Evolutionary conservation across 1,140 invertebrate genomes (phyloP).

Genomic region (Drosophila persimilis): DNA sequence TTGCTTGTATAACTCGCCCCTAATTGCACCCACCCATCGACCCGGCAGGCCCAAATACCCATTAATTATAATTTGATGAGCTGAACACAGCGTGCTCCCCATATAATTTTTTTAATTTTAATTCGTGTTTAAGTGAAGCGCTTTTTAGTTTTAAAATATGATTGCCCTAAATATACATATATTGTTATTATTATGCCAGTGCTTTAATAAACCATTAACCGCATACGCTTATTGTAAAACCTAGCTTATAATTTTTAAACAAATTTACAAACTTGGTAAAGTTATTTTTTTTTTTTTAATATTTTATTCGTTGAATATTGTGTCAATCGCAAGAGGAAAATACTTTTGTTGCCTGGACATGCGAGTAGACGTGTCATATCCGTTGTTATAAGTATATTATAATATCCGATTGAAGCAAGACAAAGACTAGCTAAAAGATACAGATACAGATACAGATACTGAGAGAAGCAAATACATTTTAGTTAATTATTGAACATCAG

Average conservation of each 20-base stretch:
- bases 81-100: constrained; percentile 41
- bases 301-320: constrained; percentile 33
- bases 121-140: constrained; percentile 31
- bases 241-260: constrained; percentile 28
- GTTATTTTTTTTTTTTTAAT: constrained; percentile 29
- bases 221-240: constrained; percentile 46
- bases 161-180: constrained; percentile 3
- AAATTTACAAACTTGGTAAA: constrained; percentile 47
- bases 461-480: constrained; percentile 45
- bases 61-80: constrained; percentile 37
- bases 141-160: constrained; percentile 15
- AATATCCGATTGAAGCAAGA: constrained; percentile 33
- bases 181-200: constrained; percentile 29
- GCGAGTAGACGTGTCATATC: constrained; percentile 20
- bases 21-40: constrained; percentile 35
- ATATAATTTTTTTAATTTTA: constrained; percentile 25
- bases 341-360: constrained; percentile 37
- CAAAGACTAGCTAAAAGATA: constrained; percentile 31
- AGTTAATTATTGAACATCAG: too few species aligned
- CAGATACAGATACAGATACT: constrained; percentile 6
- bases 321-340: constrained; percentile 71
- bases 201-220: constrained; percentile 45
- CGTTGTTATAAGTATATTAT: constrained; percentile 52
- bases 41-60: constrained; percentile 23
- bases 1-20: constrained; percentile 40